Evolutionary conservation across 2,113 vertebrate genomes (phyloP).

Genomic region (Chinchilla lanigera): DNA sequence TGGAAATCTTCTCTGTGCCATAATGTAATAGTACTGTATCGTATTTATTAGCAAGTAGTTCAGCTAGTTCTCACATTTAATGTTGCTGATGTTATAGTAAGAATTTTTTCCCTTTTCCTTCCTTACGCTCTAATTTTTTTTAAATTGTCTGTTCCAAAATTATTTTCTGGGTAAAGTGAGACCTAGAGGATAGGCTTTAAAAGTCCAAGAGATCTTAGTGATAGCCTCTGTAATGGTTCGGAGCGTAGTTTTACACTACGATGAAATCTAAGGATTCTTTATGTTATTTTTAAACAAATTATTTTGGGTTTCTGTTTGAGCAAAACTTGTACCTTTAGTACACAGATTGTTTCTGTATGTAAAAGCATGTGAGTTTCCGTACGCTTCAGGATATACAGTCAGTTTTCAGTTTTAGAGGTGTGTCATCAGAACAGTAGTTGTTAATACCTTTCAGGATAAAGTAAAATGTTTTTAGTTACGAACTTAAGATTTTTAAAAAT

Average conservation of each 20-base stretch:
- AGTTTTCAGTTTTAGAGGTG: neutral
- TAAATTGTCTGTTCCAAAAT: neutral
- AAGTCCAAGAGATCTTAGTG: constrained; percentile 28
- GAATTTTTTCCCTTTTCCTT: neutral
- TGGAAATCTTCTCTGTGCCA: neutral
- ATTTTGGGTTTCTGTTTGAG: constrained; percentile 37
- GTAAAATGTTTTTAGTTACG: constrained; percentile 28
- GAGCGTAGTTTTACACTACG: neutral
- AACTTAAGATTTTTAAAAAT: constrained; percentile 41
- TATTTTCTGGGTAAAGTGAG: constrained; percentile 30
- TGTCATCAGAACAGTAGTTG: constrained; percentile 12
- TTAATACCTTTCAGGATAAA: constrained; percentile 27
- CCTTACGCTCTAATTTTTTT: constrained; percentile 11
- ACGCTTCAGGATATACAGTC: neutral
- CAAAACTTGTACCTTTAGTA: neutral
- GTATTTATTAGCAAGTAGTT: neutral
- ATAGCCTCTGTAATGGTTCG: neutral
- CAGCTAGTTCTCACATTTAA: constrained; percentile 15
- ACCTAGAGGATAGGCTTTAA: neutral
- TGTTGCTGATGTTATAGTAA: neutral
- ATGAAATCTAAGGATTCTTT: constrained; percentile 16
- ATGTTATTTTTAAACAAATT: neutral
- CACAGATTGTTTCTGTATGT: constrained; percentile 20
- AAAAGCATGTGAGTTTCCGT: neutral
- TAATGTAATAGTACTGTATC: constrained; percentile 8